Evolutionary conservation across 2,113 vertebrate species (phyloP).

Genomic region (Atlantisia rogersi): DNA sequence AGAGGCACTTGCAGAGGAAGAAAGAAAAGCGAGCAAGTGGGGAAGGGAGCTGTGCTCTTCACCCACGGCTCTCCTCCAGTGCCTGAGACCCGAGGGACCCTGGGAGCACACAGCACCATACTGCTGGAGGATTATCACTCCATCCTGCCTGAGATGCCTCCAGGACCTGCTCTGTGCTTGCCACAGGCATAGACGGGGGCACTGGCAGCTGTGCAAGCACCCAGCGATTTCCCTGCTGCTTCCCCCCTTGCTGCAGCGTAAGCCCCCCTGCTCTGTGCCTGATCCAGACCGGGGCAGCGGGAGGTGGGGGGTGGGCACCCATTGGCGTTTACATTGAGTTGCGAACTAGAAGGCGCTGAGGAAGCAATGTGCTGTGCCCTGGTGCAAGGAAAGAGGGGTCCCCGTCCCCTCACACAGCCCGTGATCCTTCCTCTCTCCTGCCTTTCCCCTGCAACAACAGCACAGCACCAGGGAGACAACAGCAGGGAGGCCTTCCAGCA

Average conservation of each 20-base stretch:
- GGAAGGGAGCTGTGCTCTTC: background rate
- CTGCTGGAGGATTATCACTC: background rate
- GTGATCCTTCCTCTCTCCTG: background rate
- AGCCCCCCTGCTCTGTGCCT: rapidly evolving
- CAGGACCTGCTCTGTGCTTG: background rate
- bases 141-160: background rate
- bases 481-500: background rate
- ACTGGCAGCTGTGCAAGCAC: background rate
- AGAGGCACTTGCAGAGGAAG: background rate
- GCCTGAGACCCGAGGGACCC: background rate
- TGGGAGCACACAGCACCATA: background rate
- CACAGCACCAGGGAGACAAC: background rate
- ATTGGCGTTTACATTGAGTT: rapidly evolving
- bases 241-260: background rate
- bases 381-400: background rate
- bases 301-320: background rate
- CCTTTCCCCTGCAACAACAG: background rate
- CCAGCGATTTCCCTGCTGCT: background rate
- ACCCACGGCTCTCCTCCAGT: background rate
- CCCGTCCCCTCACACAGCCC: background rate
- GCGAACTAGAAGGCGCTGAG: background rate
- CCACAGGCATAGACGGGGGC: background rate
- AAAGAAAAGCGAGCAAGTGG: background rate
- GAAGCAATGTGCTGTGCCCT: background rate
- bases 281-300: background rate